Evolutionary conservation across 1,140 invertebrate genomes (phyloP).

Genomic region (Drosophila sproati): DNA sequence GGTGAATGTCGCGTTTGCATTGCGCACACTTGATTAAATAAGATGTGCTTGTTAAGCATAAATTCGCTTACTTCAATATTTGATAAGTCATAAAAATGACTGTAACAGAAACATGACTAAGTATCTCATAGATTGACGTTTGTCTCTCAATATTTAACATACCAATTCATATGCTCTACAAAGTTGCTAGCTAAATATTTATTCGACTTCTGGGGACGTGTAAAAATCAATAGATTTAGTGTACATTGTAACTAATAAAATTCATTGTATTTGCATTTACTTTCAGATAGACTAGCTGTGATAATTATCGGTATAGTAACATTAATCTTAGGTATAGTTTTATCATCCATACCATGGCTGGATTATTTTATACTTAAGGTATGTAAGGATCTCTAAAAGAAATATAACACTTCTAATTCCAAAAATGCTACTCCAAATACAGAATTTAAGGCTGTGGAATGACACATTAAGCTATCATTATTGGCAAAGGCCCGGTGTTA

Average conservation of each 20-base stretch:
- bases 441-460: slow-evolving; percentile 94
- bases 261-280: slow-evolving; percentile 52
- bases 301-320: slow-evolving; percentile 91
- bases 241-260: background rate
- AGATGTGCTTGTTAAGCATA: no score
- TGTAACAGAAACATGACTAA: slow-evolving; percentile 30
- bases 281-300: slow-evolving; percentile 91
- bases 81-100: background rate
- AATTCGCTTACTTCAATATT: background rate
- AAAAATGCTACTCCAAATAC: slow-evolving; percentile 24
- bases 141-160: background rate
- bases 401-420: background rate
- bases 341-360: slow-evolving; percentile 93
- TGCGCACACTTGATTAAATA: no score
- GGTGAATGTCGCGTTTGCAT: background rate
- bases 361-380: slow-evolving; percentile 94
- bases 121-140: slow-evolving; percentile 7
- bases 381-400: slow-evolving; percentile 70
- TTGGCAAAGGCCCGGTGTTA: slow-evolving; percentile 95
- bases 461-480: slow-evolving; percentile 94
- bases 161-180: background rate
- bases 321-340: slow-evolving; percentile 91
- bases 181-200: slow-evolving; percentile 3
- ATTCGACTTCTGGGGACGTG: background rate
- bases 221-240: background rate